These are phyloP conservation scores for Sinonovacula constricta DNA, from an alignment of 1,140 invertebrate genomes.

Conservation along the genomic window DNA sequence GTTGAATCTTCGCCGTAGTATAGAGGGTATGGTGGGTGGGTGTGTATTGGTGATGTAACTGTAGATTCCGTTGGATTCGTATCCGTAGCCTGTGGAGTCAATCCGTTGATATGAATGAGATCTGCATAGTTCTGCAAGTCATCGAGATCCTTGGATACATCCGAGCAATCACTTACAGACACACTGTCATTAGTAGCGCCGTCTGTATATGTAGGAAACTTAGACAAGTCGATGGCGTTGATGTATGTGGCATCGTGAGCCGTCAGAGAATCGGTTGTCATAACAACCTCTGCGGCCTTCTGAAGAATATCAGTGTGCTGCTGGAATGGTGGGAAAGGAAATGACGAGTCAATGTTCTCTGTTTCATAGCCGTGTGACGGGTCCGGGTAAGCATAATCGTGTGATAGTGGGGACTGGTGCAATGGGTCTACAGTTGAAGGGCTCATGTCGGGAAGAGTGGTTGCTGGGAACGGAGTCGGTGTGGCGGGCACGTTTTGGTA, in stretches of 20 bases:
- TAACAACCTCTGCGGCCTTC: neutral
- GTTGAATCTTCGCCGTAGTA: slow-evolving; percentile 28
- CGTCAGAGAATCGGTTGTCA: neutral
- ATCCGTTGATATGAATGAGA: slow-evolving; percentile 23
- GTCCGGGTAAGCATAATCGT: neutral
- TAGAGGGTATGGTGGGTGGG: too few relatives aligned
- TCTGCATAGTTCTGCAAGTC: slow-evolving; percentile 34
- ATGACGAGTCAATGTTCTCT: neutral
- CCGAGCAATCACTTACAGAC: neutral
- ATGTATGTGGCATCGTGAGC: neutral
- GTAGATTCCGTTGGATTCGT: too few relatives aligned
- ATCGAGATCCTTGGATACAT: neutral
- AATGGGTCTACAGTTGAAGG: neutral
- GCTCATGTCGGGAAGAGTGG: neutral
- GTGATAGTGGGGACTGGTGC: neutral
- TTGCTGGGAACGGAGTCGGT: neutral
- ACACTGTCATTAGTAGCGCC: neutral
- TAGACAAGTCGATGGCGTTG: too few relatives aligned
- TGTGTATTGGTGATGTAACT: too few relatives aligned
- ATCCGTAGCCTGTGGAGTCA: too few relatives aligned
- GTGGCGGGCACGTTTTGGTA: neutral
- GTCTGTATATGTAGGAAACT: too few relatives aligned
- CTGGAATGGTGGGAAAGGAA: neutral
- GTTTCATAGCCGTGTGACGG: too few relatives aligned
- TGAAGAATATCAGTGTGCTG: neutral